Conservation (phyloP, 2,888 invertebrate species). For the Nasonovia ribisnigri region DNA sequence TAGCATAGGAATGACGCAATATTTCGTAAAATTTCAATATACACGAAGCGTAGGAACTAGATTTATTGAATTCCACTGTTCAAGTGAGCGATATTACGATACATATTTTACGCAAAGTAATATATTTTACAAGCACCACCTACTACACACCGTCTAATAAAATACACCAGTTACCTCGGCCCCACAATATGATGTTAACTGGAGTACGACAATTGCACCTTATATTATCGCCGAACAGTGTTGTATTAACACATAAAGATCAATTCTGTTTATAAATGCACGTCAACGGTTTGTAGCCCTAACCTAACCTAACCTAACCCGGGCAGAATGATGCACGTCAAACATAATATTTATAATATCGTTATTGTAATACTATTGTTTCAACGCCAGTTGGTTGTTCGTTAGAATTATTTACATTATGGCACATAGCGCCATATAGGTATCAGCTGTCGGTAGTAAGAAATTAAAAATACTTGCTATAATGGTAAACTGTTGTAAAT, state of each 20-base stretch:
- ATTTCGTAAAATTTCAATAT: neutral
- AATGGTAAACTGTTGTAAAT: neutral
- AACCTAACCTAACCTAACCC: too few relatives aligned
- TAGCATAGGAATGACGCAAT: neutral
- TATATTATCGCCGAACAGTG: neutral
- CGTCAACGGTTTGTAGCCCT: neutral
- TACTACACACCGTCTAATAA: neutral
- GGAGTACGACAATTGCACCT: neutral
- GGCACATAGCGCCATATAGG: neutral
- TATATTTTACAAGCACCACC: neutral
- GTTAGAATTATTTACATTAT: neutral
- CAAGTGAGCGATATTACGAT: neutral
- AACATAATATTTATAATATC: neutral
- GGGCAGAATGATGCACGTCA: neutral
- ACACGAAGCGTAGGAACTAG: neutral
- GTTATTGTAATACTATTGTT: neutral
- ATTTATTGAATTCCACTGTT: neutral
- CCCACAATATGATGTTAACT: neutral
- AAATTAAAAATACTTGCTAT: neutral
- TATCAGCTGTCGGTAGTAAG: too few relatives aligned
- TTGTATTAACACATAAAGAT: neutral
- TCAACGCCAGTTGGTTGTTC: neutral
- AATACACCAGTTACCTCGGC: neutral
- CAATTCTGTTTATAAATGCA: neutral
- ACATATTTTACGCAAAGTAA: neutral